Conservation (phyloP, 2,113 vertebrate species). For the Scatophagus argus region DNA sequence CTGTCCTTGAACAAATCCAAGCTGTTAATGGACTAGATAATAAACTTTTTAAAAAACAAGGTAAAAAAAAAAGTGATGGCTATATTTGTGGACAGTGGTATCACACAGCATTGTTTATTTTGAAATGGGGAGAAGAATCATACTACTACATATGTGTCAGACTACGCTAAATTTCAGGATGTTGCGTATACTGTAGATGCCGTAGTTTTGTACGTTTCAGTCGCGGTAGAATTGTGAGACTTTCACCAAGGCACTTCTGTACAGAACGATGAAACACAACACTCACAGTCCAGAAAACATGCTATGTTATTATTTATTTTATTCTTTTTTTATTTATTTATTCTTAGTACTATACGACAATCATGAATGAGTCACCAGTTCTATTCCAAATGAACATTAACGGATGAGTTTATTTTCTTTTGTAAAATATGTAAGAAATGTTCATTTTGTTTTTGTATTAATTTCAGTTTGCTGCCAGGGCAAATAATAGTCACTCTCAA, state of each 20-base stretch:
- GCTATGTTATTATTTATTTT: slow-evolving; percentile 91
- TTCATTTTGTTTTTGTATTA: slow-evolving; percentile 99
- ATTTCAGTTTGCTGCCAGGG: slow-evolving; percentile 98
- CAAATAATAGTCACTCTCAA: slow-evolving; percentile 99
- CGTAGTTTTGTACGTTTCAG: slow-evolving; percentile 99
- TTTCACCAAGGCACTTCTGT: slow-evolving; percentile 98
- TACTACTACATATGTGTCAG: slow-evolving; percentile 92
- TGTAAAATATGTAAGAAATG: slow-evolving; percentile 99
- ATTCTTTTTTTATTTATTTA: slow-evolving; percentile 79
- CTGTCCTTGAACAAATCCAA: slow-evolving; percentile 77
- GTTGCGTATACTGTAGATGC: slow-evolving; percentile 95
- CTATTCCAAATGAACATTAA: slow-evolving; percentile 93
- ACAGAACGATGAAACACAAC: slow-evolving; percentile 93
- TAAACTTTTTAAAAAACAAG: slow-evolving; percentile 70
- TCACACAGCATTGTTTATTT: slow-evolving; percentile 93
- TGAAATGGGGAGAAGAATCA: slow-evolving; percentile 88
- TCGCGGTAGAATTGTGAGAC: slow-evolving; percentile 98
- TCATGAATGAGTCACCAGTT: slow-evolving; percentile 97
- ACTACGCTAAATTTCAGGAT: slow-evolving; percentile 97
- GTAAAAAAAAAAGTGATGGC: slow-evolving; percentile 86
- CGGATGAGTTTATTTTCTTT: slow-evolving; percentile 92
- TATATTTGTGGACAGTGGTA: slow-evolving; percentile 91
- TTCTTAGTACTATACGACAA: slow-evolving; percentile 99
- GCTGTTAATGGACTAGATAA: slow-evolving; percentile 57
- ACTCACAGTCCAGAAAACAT: slow-evolving; percentile 91